These are phyloP conservation scores for Diaprepes abbreviatus DNA, from an alignment of 2,888 invertebrate genomes.

Conservation along the genomic window DNA sequence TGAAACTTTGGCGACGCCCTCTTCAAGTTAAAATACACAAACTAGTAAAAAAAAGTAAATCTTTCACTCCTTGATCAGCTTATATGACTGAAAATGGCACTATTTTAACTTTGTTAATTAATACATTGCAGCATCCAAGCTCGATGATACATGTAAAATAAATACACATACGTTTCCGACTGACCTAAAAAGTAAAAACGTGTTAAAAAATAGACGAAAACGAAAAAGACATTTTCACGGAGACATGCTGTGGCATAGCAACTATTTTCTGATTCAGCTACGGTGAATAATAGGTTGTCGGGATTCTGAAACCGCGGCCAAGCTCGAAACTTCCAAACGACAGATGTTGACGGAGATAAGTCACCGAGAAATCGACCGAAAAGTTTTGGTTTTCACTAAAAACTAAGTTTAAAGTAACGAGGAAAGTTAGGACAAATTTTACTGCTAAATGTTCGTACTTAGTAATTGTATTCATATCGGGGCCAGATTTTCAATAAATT, in stretches of 20 bases:
- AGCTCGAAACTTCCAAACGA: conserved; percentile 51
- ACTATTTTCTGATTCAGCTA: conserved; percentile 56
- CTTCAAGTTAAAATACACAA: no score
- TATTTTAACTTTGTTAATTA: no score
- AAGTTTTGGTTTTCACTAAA: conserved; percentile 39
- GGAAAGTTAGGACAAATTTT: conserved; percentile 18
- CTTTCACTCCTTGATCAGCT: no score
- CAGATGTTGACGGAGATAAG: conserved; percentile 55
- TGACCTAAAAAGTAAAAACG: background rate
- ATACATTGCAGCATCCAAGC: no score
- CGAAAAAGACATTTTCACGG: conserved; percentile 28
- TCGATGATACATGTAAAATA: no score
- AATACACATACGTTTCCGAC: background rate
- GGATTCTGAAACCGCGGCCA: conserved; percentile 49
- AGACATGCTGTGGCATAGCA: conserved; percentile 35
- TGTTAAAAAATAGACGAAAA: background rate
- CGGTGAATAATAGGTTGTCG: conserved; percentile 54
- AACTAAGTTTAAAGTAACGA: conserved; percentile 44
- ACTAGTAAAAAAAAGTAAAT: no score
- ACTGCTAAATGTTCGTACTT: conserved; percentile 6
- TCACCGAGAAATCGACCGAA: conserved; percentile 49
- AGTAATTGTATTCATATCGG: no score
- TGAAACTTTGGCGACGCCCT: no score
- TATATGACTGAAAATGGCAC: no score
- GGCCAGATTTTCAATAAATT: no score